Percentiles rank a stretch among this genome's conserved stretches.
These are phyloP conservation scores for Scomber colias DNA, from an alignment of 2,113 vertebrate genomes.

Conservation along the genomic window DNA sequence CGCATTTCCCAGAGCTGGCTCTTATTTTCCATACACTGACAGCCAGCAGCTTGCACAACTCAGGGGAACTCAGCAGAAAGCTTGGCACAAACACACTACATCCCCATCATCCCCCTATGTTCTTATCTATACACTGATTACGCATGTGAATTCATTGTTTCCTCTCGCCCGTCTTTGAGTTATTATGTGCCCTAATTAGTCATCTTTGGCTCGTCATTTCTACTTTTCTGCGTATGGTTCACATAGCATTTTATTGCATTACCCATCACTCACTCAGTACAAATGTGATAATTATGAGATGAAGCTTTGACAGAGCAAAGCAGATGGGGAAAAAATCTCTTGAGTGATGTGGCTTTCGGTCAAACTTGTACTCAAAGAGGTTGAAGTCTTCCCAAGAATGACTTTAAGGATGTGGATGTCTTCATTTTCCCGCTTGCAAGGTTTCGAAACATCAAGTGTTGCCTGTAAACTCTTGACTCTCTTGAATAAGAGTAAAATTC, in stretches of 20 bases:
- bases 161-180: slow-evolving; percentile 15
- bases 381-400: slow-evolving; percentile 1
- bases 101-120: background rate
- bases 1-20: slow-evolving; percentile 38
- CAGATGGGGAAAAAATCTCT: slow-evolving; percentile 16
- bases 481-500: background rate
- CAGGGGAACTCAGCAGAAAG: slow-evolving; percentile 28
- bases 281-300: slow-evolving; percentile 43
- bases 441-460: slow-evolving; percentile 40
- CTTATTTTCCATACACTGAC: slow-evolving; percentile 48
- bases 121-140: slow-evolving; percentile 42
- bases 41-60: slow-evolving; percentile 59
- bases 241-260: slow-evolving; percentile 3
- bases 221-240: background rate
- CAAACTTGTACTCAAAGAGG: background rate
- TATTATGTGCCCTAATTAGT: slow-evolving; percentile 26
- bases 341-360: slow-evolving; percentile 15
- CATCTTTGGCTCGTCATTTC: slow-evolving; percentile 17
- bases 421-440: slow-evolving; percentile 14
- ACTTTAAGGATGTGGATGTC: background rate
- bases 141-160: slow-evolving; percentile 14
- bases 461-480: background rate
- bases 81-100: slow-evolving; percentile 11
- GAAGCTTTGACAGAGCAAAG: slow-evolving; percentile 18
- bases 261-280: slow-evolving; percentile 19